Evolutionary conservation across 1,140 invertebrate species (phyloP).

Genomic region (Ephestia elutella): DNA sequence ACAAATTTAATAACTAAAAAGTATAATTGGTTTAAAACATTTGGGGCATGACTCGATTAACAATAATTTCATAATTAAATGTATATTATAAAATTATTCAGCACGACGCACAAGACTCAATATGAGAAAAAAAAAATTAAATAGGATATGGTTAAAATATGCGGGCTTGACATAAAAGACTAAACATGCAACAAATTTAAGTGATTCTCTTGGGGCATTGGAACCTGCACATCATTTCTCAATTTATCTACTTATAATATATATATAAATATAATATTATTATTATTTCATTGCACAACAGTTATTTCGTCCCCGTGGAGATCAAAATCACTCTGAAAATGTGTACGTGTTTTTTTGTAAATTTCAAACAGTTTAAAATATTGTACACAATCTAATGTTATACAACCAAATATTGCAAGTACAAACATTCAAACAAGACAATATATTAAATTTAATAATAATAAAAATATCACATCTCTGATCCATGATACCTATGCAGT

Average conservation of each 20-base stretch:
- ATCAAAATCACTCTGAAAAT: conserved; percentile 4
- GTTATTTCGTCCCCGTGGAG: conserved; percentile 13
- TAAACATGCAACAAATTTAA: conserved; percentile 21
- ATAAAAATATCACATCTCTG: conserved; percentile 68
- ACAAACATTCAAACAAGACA: conserved; percentile 32
- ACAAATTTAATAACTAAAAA: conserved; percentile 1
- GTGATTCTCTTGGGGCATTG: conserved; percentile 39
- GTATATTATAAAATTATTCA: no score
- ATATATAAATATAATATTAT: conserved; percentile 11
- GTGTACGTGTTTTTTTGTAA: neutral
- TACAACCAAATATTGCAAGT: conserved; percentile 22
- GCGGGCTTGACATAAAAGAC: neutral
- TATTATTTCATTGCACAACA: conserved; percentile 33
- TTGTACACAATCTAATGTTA: conserved; percentile 22
- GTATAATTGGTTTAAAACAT: conserved; percentile 10
- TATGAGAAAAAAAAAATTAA: conserved; percentile 2
- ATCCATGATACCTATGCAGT: conserved; percentile 64
- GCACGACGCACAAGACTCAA: neutral
- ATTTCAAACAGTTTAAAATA: conserved; percentile 13
- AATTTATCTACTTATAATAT: conserved; percentile 18
- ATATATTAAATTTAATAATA: conserved; percentile 49
- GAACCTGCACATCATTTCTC: conserved; percentile 51
- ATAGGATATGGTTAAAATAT: neutral
- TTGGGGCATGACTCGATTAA: no score
- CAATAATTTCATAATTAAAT: no score